Percentiles rank a stretch among this genome's conserved stretches.
Evolutionary conservation across 2,797 vertebrate genomes (phyloP).

Genomic region (Diceros bicornis): DNA sequence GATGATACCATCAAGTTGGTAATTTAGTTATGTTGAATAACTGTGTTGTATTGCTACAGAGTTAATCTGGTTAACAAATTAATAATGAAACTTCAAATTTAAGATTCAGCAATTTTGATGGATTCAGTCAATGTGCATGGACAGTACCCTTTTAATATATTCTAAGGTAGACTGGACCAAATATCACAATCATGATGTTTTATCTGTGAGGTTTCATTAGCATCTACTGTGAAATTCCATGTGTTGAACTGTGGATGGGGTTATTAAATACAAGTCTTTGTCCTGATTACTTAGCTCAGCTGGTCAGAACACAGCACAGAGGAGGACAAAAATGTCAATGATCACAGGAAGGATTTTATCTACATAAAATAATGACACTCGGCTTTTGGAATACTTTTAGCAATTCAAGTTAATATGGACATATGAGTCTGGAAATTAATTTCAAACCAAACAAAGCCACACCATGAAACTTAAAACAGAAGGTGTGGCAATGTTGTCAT

Average conservation of each 20-base stretch:
- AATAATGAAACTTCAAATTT: not conserved
- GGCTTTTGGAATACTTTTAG: constrained; percentile 24
- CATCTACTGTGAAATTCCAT: not conserved
- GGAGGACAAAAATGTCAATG: not conserved
- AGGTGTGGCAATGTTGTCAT: not conserved
- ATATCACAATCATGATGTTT: not conserved
- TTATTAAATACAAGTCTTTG: not conserved
- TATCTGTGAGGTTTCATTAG: not conserved
- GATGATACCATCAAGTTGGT: not conserved
- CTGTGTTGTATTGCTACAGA: not conserved
- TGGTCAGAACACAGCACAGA: not conserved
- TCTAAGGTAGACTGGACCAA: not conserved
- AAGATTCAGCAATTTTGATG: not conserved
- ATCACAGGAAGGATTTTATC: constrained; percentile 36
- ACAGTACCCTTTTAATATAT: not conserved
- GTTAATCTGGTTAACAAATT: not conserved
- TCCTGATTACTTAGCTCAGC: not conserved
- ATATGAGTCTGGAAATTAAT: not conserved
- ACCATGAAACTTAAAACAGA: constrained; percentile 6
- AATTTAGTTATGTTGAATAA: not conserved
- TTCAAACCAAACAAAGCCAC: constrained; percentile 40
- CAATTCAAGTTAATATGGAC: not conserved
- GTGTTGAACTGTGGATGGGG: not conserved
- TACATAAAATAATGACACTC: constrained; percentile 41
- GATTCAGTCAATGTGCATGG: not conserved